Conservation (phyloP, 2,888 invertebrate genomes). For the Rhorus exstirpatorius region DNA sequence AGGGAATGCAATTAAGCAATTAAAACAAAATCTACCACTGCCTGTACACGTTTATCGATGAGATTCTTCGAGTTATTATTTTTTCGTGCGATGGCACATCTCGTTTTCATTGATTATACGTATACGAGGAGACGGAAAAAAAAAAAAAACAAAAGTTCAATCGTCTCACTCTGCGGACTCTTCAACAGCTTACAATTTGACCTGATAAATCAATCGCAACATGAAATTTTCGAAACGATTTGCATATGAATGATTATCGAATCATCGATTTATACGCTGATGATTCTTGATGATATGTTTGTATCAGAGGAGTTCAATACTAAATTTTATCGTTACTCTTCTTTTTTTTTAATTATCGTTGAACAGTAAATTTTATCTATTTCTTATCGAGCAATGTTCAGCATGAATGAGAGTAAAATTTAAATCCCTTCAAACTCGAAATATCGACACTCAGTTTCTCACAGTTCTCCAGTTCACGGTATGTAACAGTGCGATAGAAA, state of each 20-base stretch:
- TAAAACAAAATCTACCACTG: conserved; percentile 83
- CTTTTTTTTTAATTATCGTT: neutral
- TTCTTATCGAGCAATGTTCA: too few species aligned
- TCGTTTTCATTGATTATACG: conserved; percentile 48
- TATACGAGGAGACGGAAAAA: neutral
- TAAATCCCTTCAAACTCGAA: neutral
- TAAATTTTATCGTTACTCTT: neutral
- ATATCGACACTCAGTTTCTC: conserved; percentile 36
- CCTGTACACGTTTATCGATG: conserved; percentile 77
- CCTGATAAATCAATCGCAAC: conserved; percentile 59
- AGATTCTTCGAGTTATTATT: conserved; percentile 70
- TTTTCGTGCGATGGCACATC: conserved; percentile 27
- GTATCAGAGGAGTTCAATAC: neutral
- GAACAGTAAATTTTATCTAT: neutral
- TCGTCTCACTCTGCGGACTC: conserved; percentile 28
- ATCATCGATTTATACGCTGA: conserved; percentile 12
- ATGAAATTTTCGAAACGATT: conserved; percentile 40
- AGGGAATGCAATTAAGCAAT: conserved; percentile 87
- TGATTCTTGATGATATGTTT: neutral
- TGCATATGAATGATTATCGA: conserved; percentile 20
- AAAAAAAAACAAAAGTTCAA: conserved; percentile 2
- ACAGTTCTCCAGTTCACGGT: conserved; percentile 26
- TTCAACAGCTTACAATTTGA: conserved; percentile 52
- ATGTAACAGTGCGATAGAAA: conserved; percentile 27
- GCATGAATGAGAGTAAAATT: too few species aligned